Evolutionary conservation across 2,113 vertebrate genomes (phyloP).

Genomic region (Melospiza georgiana): DNA sequence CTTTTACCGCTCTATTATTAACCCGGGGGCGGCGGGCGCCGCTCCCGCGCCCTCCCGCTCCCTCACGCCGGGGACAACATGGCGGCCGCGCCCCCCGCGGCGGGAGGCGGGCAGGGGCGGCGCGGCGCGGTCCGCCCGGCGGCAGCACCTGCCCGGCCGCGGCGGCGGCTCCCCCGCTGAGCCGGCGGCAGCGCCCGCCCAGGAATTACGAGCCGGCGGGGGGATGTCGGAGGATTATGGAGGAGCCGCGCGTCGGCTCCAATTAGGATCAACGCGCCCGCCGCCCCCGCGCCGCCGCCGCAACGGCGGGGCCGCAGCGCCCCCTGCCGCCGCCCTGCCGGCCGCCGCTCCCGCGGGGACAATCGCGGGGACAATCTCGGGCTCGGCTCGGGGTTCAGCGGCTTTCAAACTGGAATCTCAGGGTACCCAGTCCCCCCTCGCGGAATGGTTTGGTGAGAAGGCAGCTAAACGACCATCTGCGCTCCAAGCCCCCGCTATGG

Average conservation of each 20-base stretch:
- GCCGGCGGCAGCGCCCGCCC: background rate
- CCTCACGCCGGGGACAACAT: constrained; percentile 21
- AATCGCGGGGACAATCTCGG: background rate
- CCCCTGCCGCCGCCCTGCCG: constrained; percentile 57
- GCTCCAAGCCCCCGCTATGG: rapidly evolving
- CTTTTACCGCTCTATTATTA: background rate
- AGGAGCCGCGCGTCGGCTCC: constrained; percentile 77
- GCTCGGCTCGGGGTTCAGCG: rapidly evolving
- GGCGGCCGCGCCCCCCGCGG: background rate
- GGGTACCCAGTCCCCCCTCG: rapidly evolving
- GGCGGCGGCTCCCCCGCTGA: background rate
- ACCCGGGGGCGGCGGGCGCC: background rate
- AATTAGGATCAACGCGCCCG: constrained; percentile 77
- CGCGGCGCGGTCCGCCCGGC: background rate
- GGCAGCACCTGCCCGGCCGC: background rate
- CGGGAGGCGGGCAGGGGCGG: background rate
- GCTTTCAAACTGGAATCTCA: rapidly evolving
- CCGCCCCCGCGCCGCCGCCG: background rate
- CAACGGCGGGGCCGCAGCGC: constrained; percentile 73
- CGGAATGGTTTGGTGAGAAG: background rate
- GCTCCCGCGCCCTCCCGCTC: background rate
- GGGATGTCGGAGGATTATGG: constrained; percentile 70
- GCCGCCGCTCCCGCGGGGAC: background rate
- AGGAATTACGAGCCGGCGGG: background rate
- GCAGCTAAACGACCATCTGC: too few relatives aligned